Percentiles rank a stretch among this genome's conserved stretches.
phyloP scores from a whole-genome alignment of 2,888 invertebrate species.

The Lepidonotus clava region DNA sequence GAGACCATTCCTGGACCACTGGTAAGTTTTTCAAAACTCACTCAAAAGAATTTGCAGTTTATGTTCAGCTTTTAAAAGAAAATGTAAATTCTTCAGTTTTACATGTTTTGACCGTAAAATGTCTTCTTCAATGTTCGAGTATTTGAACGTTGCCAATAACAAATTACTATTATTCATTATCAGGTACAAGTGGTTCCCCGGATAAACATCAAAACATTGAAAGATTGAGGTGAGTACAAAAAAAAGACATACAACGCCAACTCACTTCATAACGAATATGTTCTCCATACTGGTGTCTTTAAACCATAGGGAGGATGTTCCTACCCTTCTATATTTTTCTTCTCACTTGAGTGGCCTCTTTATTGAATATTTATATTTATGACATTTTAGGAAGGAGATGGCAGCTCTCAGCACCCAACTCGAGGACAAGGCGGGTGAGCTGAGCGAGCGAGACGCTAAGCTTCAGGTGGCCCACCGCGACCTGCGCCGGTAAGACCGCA shows the following conservation, averaged over 20 bases:
- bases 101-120: no score
- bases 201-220: background rate
- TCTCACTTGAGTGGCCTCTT: background rate
- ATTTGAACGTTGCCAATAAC: no score
- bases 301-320: no score
- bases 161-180: no score
- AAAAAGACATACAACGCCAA: no score
- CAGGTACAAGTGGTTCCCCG: background rate
- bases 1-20: background rate
- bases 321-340: background rate
- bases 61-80: no score
- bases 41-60: no score
- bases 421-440: background rate
- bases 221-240: background rate
- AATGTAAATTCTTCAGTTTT: no score
- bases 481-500: background rate
- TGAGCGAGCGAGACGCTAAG: background rate
- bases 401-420: background rate
- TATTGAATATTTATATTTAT: background rate
- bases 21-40: no score
- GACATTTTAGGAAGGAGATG: background rate
- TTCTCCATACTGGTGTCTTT: no score
- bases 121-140: no score
- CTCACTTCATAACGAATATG: no score
- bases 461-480: background rate